A percentile compares a stretch with the other conserved stretches of the same genome.
Evolutionary conservation across 2,113 vertebrate species (phyloP).

Genomic region (Zosterops japonicus): DNA sequence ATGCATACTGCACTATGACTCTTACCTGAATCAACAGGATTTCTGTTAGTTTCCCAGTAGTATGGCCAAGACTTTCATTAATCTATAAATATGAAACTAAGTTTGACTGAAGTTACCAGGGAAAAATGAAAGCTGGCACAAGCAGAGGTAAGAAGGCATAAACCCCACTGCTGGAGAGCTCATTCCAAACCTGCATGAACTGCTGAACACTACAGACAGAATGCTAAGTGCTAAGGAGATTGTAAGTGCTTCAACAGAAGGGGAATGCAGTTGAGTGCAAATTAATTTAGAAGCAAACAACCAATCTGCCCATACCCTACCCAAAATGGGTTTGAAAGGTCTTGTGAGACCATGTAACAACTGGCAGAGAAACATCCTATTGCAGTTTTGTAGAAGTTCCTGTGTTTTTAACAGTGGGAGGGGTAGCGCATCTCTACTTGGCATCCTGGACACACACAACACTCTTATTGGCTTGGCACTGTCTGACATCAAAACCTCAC

Average conservation of each 20-base stretch:
- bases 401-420: background rate
- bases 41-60: background rate
- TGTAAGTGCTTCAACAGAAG: background rate
- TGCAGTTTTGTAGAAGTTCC: background rate
- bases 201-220: background rate
- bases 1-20: background rate
- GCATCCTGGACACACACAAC: background rate
- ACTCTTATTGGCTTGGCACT: background rate
- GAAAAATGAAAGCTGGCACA: background rate
- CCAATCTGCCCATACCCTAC: background rate
- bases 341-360: background rate
- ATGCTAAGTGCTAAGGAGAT: background rate
- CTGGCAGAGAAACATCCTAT: background rate
- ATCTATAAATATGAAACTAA: background rate
- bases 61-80: background rate
- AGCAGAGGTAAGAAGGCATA: background rate
- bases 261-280: rapidly evolving
- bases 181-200: background rate
- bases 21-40: background rate
- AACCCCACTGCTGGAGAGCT: background rate
- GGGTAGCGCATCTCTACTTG: background rate
- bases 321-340: background rate
- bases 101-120: background rate
- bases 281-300: background rate
- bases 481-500: background rate